phyloP scores from a whole-genome alignment of 2,888 invertebrate species.

The Nephrotoma guestfalica region DNA sequence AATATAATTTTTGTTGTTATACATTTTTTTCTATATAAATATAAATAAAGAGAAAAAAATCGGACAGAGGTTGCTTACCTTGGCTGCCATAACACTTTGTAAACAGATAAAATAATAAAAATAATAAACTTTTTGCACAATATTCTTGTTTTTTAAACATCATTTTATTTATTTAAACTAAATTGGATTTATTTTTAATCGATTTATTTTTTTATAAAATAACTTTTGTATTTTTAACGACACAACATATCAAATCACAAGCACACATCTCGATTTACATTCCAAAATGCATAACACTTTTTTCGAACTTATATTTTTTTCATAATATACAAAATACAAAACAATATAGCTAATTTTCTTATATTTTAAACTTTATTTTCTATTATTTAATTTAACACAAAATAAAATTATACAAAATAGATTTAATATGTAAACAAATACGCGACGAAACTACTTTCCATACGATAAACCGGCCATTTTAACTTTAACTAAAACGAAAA shows the following conservation, averaged over 20 bases:
- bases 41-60: not conserved
- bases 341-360: not conserved
- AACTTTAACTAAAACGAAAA: not conserved
- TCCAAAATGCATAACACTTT: not conserved
- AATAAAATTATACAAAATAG: not conserved
- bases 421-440: not conserved
- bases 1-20: not conserved
- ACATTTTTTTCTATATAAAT: not conserved
- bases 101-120: conserved; percentile 3
- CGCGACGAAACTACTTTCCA: not conserved
- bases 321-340: not conserved
- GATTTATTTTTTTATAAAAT: not conserved
- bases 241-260: not conserved
- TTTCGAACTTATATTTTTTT: not conserved
- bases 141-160: not conserved
- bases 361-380: not conserved
- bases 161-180: not conserved
- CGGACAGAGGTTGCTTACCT: not conserved
- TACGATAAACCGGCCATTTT: not conserved
- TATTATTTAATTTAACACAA: not conserved
- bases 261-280: not conserved
- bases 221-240: not conserved
- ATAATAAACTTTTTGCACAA: not conserved
- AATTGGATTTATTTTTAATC: not conserved
- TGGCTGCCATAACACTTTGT: conserved; percentile 6